These are phyloP conservation scores for Heliothis virescens DNA, from an alignment of 1,140 invertebrate genomes.

Conservation along the genomic window DNA sequence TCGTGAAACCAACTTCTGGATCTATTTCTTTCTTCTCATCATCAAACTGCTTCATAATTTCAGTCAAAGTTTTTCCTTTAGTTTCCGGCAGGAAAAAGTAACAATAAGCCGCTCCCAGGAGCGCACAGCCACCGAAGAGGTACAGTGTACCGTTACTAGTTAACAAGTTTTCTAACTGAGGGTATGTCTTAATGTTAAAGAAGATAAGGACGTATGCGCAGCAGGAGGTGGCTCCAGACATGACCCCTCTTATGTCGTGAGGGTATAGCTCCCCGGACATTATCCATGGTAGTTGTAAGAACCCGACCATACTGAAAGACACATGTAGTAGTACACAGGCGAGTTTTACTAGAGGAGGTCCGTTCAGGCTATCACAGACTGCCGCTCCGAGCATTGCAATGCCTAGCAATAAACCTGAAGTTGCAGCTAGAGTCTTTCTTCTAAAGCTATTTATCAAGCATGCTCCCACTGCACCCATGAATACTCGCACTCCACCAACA, in stretches of 20 bases:
- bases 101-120: slow-evolving; percentile 89
- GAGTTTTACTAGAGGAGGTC: slow-evolving; percentile 87
- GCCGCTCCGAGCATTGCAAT: slow-evolving; percentile 88
- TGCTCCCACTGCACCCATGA: slow-evolving; percentile 89
- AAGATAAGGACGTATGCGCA: slow-evolving; percentile 91
- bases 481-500: slow-evolving; percentile 89
- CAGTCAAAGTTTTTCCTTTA: slow-evolving; percentile 91
- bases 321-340: slow-evolving; percentile 89
- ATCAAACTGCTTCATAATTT: slow-evolving; percentile 90
- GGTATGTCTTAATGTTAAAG: slow-evolving; percentile 90
- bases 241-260: slow-evolving; percentile 88
- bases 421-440: slow-evolving; percentile 89
- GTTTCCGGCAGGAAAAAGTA: slow-evolving; percentile 92
- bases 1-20: slow-evolving; percentile 67
- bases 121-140: slow-evolving; percentile 90
- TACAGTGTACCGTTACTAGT: slow-evolving; percentile 91
- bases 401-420: slow-evolving; percentile 89
- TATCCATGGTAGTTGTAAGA: slow-evolving; percentile 91
- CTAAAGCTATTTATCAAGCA: slow-evolving; percentile 90
- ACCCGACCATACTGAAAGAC: slow-evolving; percentile 91
- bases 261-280: slow-evolving; percentile 92
- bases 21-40: slow-evolving; percentile 80
- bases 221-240: slow-evolving; percentile 90
- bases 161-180: slow-evolving; percentile 86
- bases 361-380: slow-evolving; percentile 82